Percentiles rank a stretch among this genome's conserved stretches.
These are phyloP conservation scores for Agrochola macilenta DNA, from an alignment of 2,888 invertebrate species.

Conservation along the genomic window DNA sequence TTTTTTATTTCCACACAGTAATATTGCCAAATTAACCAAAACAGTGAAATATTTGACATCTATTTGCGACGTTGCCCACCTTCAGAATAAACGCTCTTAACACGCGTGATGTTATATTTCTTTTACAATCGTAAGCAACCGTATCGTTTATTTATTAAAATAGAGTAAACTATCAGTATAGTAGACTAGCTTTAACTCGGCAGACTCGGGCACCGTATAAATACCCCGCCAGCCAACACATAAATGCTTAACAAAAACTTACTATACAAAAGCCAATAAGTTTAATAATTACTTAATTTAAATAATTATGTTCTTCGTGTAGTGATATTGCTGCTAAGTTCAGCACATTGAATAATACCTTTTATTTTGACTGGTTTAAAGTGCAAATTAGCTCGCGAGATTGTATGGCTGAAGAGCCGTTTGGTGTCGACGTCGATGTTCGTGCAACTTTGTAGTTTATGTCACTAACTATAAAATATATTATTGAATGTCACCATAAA, in stretches of 20 bases:
- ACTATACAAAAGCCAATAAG: conserved; percentile 59
- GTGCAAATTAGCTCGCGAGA: not conserved
- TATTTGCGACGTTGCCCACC: no score
- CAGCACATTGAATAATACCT: not conserved
- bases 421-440: not conserved
- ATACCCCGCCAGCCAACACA: conserved; percentile 54
- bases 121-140: conserved; percentile 31
- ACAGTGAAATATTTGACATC: no score
- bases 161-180: conserved; percentile 36
- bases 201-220: conserved; percentile 38
- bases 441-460: not conserved
- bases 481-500: not conserved
- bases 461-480: fast-evolving
- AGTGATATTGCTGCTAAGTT: conserved; percentile 16
- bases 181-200: conserved; percentile 70
- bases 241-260: conserved; percentile 58
- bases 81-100: no score
- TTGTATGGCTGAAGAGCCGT: not conserved
- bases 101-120: no score
- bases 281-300: conserved; percentile 30
- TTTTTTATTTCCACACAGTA: no score
- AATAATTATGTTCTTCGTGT: not conserved
- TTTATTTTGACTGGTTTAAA: not conserved
- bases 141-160: conserved; percentile 9
- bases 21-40: no score